These are phyloP conservation scores for Pollenia griseotomentosa DNA, from an alignment of 2,888 invertebrate genomes.

Conservation along the genomic window DNA sequence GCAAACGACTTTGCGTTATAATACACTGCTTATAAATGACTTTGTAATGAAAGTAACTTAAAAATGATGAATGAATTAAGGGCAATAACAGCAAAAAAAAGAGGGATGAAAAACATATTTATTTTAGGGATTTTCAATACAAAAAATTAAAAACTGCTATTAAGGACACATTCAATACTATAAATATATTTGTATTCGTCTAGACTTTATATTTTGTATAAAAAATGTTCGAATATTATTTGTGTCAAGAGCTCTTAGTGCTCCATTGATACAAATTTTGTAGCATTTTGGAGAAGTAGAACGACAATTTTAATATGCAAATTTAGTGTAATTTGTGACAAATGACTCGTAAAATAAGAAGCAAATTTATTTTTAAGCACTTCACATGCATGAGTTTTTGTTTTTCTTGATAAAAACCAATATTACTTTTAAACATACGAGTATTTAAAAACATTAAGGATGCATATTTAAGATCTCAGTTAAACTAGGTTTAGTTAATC, in stretches of 20 bases:
- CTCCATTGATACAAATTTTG: too few species aligned
- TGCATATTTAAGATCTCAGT: too few species aligned
- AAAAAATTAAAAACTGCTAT: too few species aligned
- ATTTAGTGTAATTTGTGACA: conserved; percentile 58
- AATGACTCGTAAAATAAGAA: conserved; percentile 50
- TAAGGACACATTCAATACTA: too few species aligned
- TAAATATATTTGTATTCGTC: too few species aligned
- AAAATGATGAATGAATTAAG: background rate
- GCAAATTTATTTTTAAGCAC: conserved; percentile 30
- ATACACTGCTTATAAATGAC: background rate
- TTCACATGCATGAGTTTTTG: background rate
- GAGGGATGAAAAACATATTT: background rate
- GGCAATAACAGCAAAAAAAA: conserved; percentile 12
- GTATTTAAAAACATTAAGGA: too few species aligned
- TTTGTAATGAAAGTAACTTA: background rate
- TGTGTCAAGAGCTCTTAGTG: too few species aligned
- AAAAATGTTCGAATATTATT: too few species aligned
- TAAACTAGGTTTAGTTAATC: too few species aligned
- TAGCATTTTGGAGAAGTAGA: too few species aligned
- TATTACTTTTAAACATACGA: background rate
- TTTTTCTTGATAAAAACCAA: conserved; percentile 15
- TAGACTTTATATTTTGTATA: too few species aligned
- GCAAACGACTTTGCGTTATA: background rate
- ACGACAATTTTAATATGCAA: conserved; percentile 21
- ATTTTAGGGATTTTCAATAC: too few species aligned